Percentiles rank a stretch among this genome's conserved stretches.
phyloP scores from a whole-genome alignment of 2,113 vertebrate genomes.

The Acinonyx jubatus region DNA sequence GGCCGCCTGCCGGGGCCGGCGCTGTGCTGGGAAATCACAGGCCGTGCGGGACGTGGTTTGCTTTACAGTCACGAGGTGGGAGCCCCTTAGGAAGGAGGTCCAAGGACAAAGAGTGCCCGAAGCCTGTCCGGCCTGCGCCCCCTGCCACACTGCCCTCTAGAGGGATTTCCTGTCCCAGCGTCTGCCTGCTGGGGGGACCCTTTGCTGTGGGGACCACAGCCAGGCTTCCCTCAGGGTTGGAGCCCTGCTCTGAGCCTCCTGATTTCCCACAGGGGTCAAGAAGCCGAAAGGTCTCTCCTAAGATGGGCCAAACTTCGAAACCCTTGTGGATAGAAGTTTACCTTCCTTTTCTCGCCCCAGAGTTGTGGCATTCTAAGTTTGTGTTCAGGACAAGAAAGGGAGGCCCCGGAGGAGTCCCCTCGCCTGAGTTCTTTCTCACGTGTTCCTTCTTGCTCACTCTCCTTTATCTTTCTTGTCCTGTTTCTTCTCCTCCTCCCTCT shows the following conservation, averaged over 20 bases:
- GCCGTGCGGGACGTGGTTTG: accelerated
- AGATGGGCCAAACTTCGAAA: not conserved
- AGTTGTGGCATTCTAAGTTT: not conserved
- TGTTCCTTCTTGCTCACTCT: not conserved
- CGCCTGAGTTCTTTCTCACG: not conserved
- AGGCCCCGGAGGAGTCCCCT: not conserved
- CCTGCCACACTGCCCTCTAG: not conserved
- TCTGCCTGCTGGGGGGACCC: not conserved
- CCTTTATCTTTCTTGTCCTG: not conserved
- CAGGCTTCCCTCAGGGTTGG: not conserved
- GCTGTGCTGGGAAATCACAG: not conserved
- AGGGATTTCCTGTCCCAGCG: not conserved
- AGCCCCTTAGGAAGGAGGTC: not conserved
- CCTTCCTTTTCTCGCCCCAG: not conserved
- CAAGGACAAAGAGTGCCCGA: not conserved
- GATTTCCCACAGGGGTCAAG: not conserved
- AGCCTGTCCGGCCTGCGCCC: not conserved
- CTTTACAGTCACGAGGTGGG: not conserved
- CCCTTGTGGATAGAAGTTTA: accelerated
- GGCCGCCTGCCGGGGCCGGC: not conserved
- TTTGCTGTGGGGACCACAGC: not conserved
- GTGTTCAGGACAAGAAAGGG: not conserved
- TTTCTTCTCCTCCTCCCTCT: not conserved
- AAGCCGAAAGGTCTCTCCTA: not conserved
- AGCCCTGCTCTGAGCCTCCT: not conserved